Evolutionary conservation across 2,113 vertebrate species (phyloP).

Genomic region (Leptosomus discolor): DNA sequence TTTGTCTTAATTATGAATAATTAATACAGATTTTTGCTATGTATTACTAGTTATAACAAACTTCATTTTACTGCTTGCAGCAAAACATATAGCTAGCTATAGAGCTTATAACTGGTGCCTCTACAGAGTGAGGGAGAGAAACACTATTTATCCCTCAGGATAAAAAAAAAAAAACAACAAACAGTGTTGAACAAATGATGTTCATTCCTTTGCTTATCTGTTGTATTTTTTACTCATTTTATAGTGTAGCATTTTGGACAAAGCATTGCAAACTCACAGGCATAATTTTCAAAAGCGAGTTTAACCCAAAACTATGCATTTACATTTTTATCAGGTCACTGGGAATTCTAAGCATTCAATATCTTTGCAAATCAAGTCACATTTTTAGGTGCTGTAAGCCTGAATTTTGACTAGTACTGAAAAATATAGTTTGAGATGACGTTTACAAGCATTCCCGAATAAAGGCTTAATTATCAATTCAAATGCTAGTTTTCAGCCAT

Average conservation of each 20-base stretch:
- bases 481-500: not conserved
- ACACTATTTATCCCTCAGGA: not conserved
- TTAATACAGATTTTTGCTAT: not conserved
- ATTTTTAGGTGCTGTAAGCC: not conserved
- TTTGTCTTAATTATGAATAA: not conserved
- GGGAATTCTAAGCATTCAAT: not conserved
- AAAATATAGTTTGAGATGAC: not conserved
- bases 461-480: not conserved
- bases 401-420: not conserved
- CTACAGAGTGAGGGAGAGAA: not conserved
- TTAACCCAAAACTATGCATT: not conserved
- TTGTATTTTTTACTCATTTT: not conserved
- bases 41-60: not conserved
- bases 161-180: not conserved
- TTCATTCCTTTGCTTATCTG: not conserved
- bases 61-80: not conserved
- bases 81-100: not conserved
- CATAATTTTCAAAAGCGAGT: not conserved
- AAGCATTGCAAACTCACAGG: not conserved
- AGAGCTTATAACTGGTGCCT: not conserved
- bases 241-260: not conserved
- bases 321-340: not conserved
- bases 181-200: not conserved
- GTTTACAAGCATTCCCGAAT: constrained; percentile 1
- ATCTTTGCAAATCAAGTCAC: not conserved